phyloP scores from a whole-genome alignment of 2,888 invertebrate species.

The Drosophila monieri region DNA sequence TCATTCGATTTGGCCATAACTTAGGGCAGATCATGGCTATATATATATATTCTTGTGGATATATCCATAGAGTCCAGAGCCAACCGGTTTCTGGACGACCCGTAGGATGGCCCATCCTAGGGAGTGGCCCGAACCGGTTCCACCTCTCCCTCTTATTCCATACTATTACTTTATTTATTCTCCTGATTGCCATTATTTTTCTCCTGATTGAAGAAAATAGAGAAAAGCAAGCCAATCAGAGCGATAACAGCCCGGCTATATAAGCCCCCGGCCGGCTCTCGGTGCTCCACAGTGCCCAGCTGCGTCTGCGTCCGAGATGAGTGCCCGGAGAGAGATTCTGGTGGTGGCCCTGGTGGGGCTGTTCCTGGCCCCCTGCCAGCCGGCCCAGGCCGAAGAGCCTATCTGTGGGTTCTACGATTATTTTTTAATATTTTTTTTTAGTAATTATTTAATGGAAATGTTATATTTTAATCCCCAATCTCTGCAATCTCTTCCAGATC shows the following conservation, averaged over 20 bases:
- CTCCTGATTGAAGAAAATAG: constrained; percentile 10
- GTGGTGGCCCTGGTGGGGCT: constrained; percentile 35
- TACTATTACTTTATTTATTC: neutral
- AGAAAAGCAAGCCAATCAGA: constrained; percentile 10
- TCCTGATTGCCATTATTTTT: too few species aligned
- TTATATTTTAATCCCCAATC: neutral
- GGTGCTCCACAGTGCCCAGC: constrained; percentile 54
- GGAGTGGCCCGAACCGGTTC: constrained; percentile 20
- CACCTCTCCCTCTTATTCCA: constrained; percentile 13
- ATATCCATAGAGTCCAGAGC: neutral
- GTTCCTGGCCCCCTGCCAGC: constrained; percentile 3
- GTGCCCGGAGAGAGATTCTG: constrained; percentile 40
- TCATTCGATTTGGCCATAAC: neutral
- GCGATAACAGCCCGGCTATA: constrained; percentile 46
- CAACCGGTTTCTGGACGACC: neutral
- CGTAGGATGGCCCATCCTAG: neutral
- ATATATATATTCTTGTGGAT: neutral
- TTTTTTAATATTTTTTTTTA: neutral
- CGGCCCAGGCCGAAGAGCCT: constrained; percentile 62
- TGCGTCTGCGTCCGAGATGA: constrained; percentile 36
- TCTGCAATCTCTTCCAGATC: constrained; percentile 85
- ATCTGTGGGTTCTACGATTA: constrained; percentile 60
- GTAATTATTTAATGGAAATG: too few species aligned
- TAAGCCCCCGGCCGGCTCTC: constrained; percentile 62
- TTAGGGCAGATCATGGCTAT: neutral